Percentiles rank a stretch among this genome's conserved stretches.
phyloP scores from a whole-genome alignment of 2,888 invertebrate species.

The Clanis bilineata region DNA sequence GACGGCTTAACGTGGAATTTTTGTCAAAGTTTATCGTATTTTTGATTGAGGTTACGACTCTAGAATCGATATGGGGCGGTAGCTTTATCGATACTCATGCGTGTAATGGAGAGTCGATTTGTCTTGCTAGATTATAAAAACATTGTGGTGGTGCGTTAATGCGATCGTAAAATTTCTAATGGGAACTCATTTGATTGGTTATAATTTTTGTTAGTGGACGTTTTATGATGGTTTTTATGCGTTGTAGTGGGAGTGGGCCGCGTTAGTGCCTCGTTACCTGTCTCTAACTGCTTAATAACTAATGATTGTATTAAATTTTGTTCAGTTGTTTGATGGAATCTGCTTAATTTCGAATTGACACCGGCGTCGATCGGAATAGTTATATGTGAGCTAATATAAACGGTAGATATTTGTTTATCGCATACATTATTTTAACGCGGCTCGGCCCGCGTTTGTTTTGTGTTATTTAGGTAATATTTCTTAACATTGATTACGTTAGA shows the following conservation, averaged over 20 bases:
- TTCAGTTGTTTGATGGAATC: conserved; percentile 10
- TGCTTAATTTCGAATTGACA: conserved; percentile 14
- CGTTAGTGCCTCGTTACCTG: conserved; percentile 29
- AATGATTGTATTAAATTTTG: conserved; percentile 30
- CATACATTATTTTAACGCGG: conserved; percentile 10
- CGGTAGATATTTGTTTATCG: conserved; percentile 8
- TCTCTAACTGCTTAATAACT: conserved; percentile 43
- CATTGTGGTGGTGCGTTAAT: conserved; percentile 62
- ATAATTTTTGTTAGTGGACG: conserved; percentile 54
- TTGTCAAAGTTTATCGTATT: conserved; percentile 79
- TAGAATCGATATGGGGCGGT: conserved; percentile 59
- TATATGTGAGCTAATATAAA: conserved; percentile 18
- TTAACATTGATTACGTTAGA: conserved; percentile 1
- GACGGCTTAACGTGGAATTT: conserved; percentile 79
- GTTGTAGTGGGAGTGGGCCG: conserved; percentile 27
- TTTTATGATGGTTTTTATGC: conserved; percentile 47
- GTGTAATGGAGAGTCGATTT: conserved; percentile 61
- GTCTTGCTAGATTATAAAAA: conserved; percentile 73
- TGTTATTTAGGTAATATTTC: conserved; percentile 15
- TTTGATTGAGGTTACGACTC: conserved; percentile 80
- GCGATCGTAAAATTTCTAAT: conserved; percentile 60
- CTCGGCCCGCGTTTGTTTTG: conserved; percentile 3
- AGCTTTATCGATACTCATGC: conserved; percentile 60
- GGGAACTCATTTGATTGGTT: conserved; percentile 63
- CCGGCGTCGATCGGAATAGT: conserved; percentile 16